These are phyloP conservation scores for Anagyrus pseudococci DNA, from an alignment of 2,888 invertebrate species.

Conservation along the genomic window DNA sequence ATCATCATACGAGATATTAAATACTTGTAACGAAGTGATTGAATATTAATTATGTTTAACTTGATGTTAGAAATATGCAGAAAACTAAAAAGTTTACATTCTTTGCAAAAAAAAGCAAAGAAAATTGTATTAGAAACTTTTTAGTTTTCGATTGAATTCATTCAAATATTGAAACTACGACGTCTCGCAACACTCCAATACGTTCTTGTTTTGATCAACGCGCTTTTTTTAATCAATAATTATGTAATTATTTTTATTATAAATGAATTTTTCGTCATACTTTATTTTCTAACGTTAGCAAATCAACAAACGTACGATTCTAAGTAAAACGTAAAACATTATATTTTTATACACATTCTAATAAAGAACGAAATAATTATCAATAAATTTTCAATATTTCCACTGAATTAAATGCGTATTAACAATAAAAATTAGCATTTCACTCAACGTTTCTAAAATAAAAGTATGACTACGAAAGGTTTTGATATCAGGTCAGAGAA, in stretches of 20 bases:
- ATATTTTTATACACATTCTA: neutral
- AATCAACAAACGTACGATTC: no score
- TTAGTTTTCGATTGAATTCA: neutral
- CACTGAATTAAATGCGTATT: no score
- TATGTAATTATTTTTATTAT: neutral
- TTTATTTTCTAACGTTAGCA: no score
- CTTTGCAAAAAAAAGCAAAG: neutral
- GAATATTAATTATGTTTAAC: no score
- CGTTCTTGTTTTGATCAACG: neutral
- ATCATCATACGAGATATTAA: no score
- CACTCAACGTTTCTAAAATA: no score
- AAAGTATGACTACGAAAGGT: no score
- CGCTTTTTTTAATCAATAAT: neutral
- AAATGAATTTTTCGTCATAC: neutral
- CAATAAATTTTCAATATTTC: no score
- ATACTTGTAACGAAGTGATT: no score
- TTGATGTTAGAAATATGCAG: no score
- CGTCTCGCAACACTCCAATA: neutral
- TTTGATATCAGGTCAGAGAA: no score
- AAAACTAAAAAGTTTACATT: neutral
- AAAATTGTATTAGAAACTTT: neutral
- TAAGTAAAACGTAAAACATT: neutral
- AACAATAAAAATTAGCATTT: no score
- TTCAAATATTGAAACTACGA: neutral
- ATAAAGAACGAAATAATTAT: neutral